phyloP scores from a whole-genome alignment of 2,888 invertebrate species.

The Temnothorax rugatulus region DNA sequence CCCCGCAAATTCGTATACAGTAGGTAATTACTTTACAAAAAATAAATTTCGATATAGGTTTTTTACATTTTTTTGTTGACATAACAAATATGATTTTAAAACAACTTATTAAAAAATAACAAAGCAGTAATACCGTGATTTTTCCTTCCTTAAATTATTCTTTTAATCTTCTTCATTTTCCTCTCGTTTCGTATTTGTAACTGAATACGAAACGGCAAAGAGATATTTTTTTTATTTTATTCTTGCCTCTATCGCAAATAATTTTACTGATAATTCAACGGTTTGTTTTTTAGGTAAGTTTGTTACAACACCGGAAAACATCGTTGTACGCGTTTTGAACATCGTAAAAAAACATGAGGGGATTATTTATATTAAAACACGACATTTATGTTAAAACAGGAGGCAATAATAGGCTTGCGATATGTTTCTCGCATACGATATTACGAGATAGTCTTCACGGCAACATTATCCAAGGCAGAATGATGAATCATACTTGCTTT shows the following conservation, averaged over 20 bases:
- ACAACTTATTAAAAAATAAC: background rate
- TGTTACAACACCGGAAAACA: background rate
- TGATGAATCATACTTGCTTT: background rate
- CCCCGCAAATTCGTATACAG: too few relatives aligned
- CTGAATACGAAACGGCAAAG: background rate
- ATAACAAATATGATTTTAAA: background rate
- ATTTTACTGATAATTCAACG: background rate
- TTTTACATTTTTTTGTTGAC: background rate
- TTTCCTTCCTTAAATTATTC: background rate
- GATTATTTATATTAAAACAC: background rate
- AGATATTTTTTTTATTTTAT: background rate
- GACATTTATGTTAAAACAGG: background rate
- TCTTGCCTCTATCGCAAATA: background rate
- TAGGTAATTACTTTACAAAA: too few relatives aligned
- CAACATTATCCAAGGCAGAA: background rate
- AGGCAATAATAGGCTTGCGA: background rate
- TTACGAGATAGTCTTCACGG: background rate
- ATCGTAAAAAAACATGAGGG: background rate
- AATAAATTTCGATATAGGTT: too few relatives aligned
- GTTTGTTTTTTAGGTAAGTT: background rate
- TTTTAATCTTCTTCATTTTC: background rate
- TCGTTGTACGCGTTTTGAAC: background rate
- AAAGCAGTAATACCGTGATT: background rate
- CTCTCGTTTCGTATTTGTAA: slow-evolving; percentile 1
- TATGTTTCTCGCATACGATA: background rate